Conservation (phyloP, 2,797 vertebrate species). For the Melanotaenia maccullochi region DNA sequence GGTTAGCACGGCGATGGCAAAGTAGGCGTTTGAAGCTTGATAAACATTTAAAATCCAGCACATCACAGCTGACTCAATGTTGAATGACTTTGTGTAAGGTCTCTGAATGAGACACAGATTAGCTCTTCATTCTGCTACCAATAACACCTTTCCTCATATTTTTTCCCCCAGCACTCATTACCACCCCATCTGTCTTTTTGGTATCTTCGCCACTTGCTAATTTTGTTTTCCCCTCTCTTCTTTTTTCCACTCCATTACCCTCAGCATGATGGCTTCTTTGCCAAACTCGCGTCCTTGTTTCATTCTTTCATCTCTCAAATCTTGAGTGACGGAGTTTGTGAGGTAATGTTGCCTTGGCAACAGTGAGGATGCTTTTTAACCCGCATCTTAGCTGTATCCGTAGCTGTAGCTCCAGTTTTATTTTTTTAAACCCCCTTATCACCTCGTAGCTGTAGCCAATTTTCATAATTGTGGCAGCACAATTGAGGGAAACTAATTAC, state of each 20-base stretch:
- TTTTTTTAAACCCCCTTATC: constrained; percentile 25
- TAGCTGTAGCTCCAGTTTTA: constrained; percentile 20
- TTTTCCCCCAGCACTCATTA: constrained; percentile 40
- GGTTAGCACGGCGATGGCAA: constrained; percentile 75
- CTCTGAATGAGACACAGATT: constrained; percentile 13
- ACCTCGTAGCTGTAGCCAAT: constrained; percentile 43
- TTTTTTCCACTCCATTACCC: constrained; percentile 67
- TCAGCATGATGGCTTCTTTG: constrained; percentile 88
- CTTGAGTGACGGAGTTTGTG: constrained; percentile 77
- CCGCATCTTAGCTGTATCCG: constrained; percentile 20
- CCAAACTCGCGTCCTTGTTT: constrained; percentile 88
- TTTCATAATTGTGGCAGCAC: constrained; percentile 25
- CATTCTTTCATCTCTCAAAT: constrained; percentile 86
- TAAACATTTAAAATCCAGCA: not conserved
- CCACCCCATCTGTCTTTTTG: constrained; percentile 51
- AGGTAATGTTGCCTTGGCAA: constrained; percentile 86
- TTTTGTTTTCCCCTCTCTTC: constrained; percentile 53
- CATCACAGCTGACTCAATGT: not conserved
- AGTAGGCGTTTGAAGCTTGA: not conserved
- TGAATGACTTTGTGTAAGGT: constrained; percentile 18
- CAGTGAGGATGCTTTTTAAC: constrained; percentile 50
- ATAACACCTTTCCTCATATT: constrained; percentile 35
- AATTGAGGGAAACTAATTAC: constrained; percentile 47
- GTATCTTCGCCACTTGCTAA: constrained; percentile 43
- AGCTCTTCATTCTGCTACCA: constrained; percentile 38